Evolutionary conservation across 2,113 vertebrate genomes (phyloP), one percentile per base, ranked within the genome.

Genomic region (Sebastes schlegelii): DNA sequence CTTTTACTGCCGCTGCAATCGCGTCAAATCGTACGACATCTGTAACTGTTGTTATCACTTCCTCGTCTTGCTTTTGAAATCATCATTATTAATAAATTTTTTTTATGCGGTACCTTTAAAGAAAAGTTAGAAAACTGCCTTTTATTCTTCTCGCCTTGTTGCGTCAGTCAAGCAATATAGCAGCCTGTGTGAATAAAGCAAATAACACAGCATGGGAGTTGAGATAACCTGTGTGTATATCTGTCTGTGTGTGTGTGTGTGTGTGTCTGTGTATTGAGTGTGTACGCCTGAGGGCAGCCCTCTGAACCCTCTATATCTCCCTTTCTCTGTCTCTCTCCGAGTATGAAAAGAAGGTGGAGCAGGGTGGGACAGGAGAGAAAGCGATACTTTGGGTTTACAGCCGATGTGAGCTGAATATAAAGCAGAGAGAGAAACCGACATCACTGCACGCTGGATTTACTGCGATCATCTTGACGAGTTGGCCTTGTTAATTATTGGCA

Each of bases 201-300:
- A 77, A 82, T 71, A 86, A 74, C 74, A 21, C 65, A 58, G 70
- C 78, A 72, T 63, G 83, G 64, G 71, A 77, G 63, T 55, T 55
- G 61, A 80, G 76, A 82, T 82, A 84, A 71, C 65, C 46, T 23
- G 52, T 72, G 63, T 60, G 55, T 58, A 1, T 34, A n/a, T 17
- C 5, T 62, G 45, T 62, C 57, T 80, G 69, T 49, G 69, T 76
- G 64, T 80, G 71, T 76, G 78, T 78, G 43, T 61, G 66, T 84
- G 34, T 64, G 51, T 49, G 79, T n/a, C n/a, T 64, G 49, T 65
- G 69, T 57, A 45, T 62, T 57, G 79, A 62, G 51, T 60, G 77
- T 65, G 60, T 49, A 8, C 5, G 69, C 86, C 77, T 46, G 40
- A 84, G 77, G 88, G 80, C 71, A 82, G 84, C 84, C 84, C 86